Percentiles rank a stretch among this genome's conserved stretches.
Evolutionary conservation across 2,797 vertebrate species (phyloP).

Genomic region (Galago senegalensis): DNA sequence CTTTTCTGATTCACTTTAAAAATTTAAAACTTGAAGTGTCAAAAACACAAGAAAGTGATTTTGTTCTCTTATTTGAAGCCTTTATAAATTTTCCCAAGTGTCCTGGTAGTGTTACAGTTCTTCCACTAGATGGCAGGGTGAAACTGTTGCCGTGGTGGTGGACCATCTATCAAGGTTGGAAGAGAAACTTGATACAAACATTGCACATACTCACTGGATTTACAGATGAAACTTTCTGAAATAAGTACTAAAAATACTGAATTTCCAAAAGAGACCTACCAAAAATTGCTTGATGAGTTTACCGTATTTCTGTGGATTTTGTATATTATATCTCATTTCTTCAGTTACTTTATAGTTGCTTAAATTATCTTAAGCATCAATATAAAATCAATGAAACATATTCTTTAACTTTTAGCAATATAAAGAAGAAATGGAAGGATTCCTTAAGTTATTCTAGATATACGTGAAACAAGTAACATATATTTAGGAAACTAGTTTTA

Average conservation of each 20-base stretch:
- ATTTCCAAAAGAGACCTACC: background rate
- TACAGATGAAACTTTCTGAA: background rate
- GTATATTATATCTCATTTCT: background rate
- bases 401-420: background rate
- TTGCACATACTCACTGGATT: background rate
- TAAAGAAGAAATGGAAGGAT: background rate
- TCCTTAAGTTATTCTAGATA: background rate
- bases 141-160: background rate
- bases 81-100: background rate
- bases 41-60: background rate
- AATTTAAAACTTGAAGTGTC: background rate
- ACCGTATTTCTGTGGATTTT: conserved; percentile 40
- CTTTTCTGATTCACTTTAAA: background rate
- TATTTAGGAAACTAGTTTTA: background rate
- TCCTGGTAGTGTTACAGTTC: background rate
- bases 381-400: background rate
- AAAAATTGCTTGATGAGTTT: conserved; percentile 10
- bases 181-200: background rate
- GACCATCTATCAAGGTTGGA: background rate
- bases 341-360: background rate
- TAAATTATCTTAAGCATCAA: background rate
- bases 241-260: background rate
- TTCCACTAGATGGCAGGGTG: conserved; percentile 73
- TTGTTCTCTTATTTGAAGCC: background rate
- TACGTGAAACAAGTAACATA: background rate